Evolutionary conservation across 2,888 invertebrate species (phyloP).

Genomic region (Synanthedon myopaeformis): DNA sequence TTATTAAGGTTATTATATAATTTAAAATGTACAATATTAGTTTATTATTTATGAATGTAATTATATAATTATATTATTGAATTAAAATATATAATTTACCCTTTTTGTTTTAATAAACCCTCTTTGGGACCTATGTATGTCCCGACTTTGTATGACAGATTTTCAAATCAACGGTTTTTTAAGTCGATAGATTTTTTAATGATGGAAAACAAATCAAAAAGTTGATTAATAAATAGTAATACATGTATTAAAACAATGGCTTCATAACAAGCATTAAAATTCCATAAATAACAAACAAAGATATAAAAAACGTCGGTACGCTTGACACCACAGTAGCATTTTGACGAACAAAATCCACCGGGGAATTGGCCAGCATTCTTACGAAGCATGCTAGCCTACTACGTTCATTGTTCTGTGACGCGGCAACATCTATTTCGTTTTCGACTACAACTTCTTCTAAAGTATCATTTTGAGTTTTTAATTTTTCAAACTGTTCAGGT

Average conservation of each 20-base stretch:
- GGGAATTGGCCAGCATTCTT: conserved; percentile 4
- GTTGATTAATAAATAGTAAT: not conserved
- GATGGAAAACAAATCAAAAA: not conserved
- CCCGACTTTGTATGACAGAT: not conserved
- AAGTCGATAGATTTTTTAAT: not conserved
- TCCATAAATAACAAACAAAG: conserved; percentile 34
- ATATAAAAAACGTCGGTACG: conserved; percentile 41
- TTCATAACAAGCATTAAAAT: conserved; percentile 28
- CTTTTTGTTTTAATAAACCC: too few species aligned
- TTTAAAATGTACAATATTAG: too few species aligned
- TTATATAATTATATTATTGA: too few species aligned
- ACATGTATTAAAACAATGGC: conserved; percentile 13
- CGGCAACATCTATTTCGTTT: not conserved
- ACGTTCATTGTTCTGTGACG: not conserved
- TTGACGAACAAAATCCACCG: conserved; percentile 29
- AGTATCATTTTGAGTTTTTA: not conserved
- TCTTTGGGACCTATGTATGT: too few species aligned
- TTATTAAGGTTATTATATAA: too few species aligned
- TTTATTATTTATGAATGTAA: too few species aligned
- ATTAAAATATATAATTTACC: too few species aligned
- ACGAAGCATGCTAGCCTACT: conserved; percentile 12
- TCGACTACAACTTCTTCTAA: not conserved
- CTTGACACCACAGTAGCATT: conserved; percentile 38
- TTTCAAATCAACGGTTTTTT: not conserved
- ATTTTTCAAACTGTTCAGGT: not conserved